phyloP scores from a whole-genome alignment of 2,888 invertebrate species.

The Macroteleia sp. region DNA sequence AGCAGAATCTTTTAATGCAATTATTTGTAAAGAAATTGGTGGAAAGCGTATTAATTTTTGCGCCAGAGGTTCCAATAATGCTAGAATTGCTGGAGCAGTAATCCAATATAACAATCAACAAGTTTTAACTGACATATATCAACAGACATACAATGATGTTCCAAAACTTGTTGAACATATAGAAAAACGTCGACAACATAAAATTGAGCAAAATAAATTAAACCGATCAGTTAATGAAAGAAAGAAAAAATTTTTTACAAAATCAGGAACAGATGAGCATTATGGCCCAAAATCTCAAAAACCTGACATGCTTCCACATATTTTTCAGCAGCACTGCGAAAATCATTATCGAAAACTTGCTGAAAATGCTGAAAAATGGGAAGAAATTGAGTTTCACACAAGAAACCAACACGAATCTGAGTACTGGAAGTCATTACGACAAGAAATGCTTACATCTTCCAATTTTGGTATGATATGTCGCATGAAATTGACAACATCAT shows the following conservation, averaged over 20 bases:
- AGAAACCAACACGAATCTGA: slow-evolving; percentile 26
- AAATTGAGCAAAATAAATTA: too few relatives aligned
- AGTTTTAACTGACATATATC: neutral
- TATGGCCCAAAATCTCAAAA: slow-evolving; percentile 2
- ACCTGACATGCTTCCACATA: neutral
- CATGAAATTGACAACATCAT: slow-evolving; percentile 27
- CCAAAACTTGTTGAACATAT: neutral
- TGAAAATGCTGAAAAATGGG: slow-evolving; percentile 6
- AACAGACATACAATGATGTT: neutral
- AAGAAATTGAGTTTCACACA: slow-evolving; percentile 27
- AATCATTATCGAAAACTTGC: slow-evolving; percentile 5
- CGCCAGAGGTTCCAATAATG: slow-evolving; percentile 3
- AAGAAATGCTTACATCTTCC: slow-evolving; percentile 43
- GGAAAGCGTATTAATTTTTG: slow-evolving; percentile 32
- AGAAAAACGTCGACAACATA: too few relatives aligned
- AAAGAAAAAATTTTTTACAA: too few relatives aligned
- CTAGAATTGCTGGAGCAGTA: neutral
- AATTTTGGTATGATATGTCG: slow-evolving; percentile 48
- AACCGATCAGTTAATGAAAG: too few relatives aligned
- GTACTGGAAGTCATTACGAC: slow-evolving; percentile 24
- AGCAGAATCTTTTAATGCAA: neutral
- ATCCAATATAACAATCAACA: neutral
- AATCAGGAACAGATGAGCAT: neutral
- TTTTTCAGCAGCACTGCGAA: neutral
- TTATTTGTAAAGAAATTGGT: slow-evolving; percentile 20